phyloP scores from a whole-genome alignment of 2,113 vertebrate species.

The Sclerurus mexicanus region DNA sequence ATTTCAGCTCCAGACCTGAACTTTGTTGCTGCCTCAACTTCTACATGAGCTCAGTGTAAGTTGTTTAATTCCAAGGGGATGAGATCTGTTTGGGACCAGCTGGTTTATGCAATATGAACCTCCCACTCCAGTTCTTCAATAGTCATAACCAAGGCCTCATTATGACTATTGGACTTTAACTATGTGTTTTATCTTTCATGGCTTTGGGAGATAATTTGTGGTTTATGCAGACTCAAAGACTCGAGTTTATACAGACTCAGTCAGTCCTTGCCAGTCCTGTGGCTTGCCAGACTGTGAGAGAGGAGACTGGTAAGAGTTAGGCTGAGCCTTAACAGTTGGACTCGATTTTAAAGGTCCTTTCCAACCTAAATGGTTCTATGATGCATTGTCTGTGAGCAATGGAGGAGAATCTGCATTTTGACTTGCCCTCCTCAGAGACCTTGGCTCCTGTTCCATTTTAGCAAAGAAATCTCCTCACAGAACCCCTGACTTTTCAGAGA shows the following conservation, averaged over 20 bases:
- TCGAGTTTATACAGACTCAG: background rate
- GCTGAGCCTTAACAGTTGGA: background rate
- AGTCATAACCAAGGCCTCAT: background rate
- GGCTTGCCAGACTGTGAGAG: background rate
- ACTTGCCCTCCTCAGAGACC: background rate
- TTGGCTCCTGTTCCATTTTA: background rate
- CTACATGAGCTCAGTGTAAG: background rate
- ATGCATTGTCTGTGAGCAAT: background rate
- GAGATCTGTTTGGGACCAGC: background rate
- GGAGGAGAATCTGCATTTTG: background rate
- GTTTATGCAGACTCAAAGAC: background rate
- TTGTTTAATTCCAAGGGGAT: background rate
- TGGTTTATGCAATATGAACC: background rate
- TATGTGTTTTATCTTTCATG: background rate
- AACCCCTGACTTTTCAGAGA: background rate
- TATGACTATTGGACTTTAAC: background rate
- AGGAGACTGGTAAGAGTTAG: background rate
- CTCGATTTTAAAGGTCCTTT: background rate
- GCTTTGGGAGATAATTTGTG: background rate
- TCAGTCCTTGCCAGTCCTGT: background rate
- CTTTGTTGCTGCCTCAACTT: background rate
- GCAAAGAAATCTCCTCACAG: background rate
- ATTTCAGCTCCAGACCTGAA: background rate
- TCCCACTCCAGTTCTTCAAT: background rate
- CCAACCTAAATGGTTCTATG: background rate